phyloP scores from a whole-genome alignment of 2,113 vertebrate genomes.

The Tragelaphus imberbis region DNA sequence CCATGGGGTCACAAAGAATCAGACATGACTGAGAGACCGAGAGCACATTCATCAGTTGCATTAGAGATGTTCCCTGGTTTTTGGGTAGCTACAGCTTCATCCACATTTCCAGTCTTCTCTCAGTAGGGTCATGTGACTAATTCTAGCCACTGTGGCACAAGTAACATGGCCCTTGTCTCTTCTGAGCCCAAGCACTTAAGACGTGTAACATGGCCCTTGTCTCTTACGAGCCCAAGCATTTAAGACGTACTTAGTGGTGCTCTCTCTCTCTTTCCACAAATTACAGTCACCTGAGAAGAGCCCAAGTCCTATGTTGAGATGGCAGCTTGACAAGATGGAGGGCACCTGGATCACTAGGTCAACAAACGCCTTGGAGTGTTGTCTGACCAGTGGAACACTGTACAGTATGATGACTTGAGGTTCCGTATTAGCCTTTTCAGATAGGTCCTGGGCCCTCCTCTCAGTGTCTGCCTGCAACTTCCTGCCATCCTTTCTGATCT shows the following conservation, averaged over 20 bases:
- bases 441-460: neutral
- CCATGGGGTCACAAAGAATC: neutral
- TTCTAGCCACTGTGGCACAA: neutral
- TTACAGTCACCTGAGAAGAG: neutral
- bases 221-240: neutral
- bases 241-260: neutral
- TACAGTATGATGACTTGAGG: neutral
- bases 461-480: neutral
- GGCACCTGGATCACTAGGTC: neutral
- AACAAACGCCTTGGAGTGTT: neutral
- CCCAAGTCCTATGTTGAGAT: neutral
- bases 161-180: neutral
- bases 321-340: neutral
- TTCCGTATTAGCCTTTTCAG: neutral
- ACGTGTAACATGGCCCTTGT: neutral
- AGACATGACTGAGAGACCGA: accelerated
- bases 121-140: neutral
- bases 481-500: neutral
- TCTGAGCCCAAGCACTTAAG: neutral
- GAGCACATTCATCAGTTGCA: accelerated
- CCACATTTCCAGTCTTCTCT: neutral
- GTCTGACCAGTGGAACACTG: neutral
- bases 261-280: neutral
- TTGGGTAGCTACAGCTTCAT: neutral
- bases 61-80: neutral